Evolutionary conservation across 2,797 vertebrate species (phyloP).

Genomic region (Intellagama lesueurii): DNA sequence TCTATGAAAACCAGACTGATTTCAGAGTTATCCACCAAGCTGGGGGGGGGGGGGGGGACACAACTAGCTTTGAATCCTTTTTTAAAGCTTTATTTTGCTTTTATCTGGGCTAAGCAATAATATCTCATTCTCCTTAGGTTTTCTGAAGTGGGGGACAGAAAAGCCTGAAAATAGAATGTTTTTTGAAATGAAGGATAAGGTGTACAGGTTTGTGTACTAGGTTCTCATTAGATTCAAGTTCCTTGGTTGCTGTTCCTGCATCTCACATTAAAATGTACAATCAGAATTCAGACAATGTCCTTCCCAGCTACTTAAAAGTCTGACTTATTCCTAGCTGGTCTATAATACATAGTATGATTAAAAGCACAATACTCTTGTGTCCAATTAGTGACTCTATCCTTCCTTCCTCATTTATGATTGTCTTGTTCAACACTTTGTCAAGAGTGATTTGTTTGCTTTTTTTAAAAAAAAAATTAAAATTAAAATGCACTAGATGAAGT

Average conservation of each 20-base stretch:
- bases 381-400: constrained; percentile 13
- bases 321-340: constrained; percentile 1
- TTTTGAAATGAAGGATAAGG: not conserved
- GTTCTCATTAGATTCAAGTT: not conserved
- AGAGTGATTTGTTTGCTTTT: constrained; percentile 5
- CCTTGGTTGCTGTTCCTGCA: not conserved
- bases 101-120: not conserved
- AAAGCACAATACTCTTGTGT: constrained; percentile 13
- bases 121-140: not conserved
- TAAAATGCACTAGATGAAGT: not conserved
- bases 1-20: not conserved
- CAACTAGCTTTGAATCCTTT: not conserved
- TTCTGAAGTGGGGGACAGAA: not conserved
- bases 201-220: not conserved
- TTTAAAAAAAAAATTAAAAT: not conserved
- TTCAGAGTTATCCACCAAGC: not conserved
- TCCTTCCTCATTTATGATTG: not conserved
- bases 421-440: constrained; percentile 8
- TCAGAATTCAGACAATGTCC: constrained; percentile 11
- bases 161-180: not conserved
- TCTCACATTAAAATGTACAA: not conserved
- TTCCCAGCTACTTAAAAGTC: constrained; percentile 17
- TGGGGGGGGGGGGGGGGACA: not conserved
- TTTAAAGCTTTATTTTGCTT: not conserved
- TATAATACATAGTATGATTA: not conserved